Percentiles rank a stretch among this genome's conserved stretches.
phyloP scores from a whole-genome alignment of 2,113 vertebrate genomes.

The Gasterosteus aculeatus region DNA sequence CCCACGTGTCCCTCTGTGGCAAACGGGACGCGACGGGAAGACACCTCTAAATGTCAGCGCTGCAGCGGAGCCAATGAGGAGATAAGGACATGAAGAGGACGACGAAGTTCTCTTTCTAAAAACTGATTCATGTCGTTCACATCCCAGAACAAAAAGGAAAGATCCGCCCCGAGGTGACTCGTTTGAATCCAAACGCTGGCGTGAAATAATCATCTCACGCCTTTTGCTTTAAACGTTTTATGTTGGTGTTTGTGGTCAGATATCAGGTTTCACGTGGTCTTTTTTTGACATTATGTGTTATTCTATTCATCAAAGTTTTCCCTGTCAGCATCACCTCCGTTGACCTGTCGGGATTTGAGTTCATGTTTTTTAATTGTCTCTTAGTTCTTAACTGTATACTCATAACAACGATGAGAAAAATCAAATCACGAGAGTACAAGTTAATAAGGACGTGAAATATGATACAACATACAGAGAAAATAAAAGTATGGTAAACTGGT shows the following conservation, averaged over 20 bases:
- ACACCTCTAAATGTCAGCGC: conserved; percentile 62
- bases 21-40: conserved; percentile 67
- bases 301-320: not conserved
- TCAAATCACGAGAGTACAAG: not conserved
- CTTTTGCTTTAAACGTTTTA: not conserved
- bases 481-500: no score
- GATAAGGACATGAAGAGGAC: conserved; percentile 59
- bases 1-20: not conserved
- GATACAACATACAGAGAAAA: no score
- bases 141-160: not conserved
- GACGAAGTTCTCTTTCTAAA: not conserved
- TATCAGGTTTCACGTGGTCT: not conserved
- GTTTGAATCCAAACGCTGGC: conserved; percentile 5
- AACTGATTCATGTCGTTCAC: conserved; percentile 20
- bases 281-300: not conserved
- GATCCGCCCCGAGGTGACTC: not conserved
- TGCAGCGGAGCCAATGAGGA: conserved; percentile 14
- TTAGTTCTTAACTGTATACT: not conserved
- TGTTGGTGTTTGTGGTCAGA: not conserved
- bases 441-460: no score
- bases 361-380: not conserved
- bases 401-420: not conserved
- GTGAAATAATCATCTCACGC: conserved; percentile 25
- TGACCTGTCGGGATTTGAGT: not conserved
- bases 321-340: not conserved